Percentiles rank a stretch among this genome's conserved stretches.
These are phyloP conservation scores for Spondyliosoma cantharus DNA, from an alignment of 2,797 vertebrate species.

Conservation along the genomic window DNA sequence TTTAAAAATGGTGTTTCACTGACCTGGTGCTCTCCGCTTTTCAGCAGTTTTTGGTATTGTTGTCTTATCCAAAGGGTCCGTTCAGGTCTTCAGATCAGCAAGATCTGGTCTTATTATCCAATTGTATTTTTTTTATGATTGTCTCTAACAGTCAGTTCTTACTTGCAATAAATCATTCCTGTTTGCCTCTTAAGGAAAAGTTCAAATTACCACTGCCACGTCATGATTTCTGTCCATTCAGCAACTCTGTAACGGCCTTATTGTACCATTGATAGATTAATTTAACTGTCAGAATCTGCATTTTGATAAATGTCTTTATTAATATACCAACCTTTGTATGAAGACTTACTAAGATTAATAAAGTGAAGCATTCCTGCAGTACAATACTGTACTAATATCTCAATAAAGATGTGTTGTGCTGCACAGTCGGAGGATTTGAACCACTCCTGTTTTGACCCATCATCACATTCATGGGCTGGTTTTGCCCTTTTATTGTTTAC, in stretches of 20 bases:
- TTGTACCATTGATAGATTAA: constrained; percentile 50
- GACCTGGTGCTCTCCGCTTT: constrained; percentile 73
- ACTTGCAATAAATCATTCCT: constrained; percentile 71
- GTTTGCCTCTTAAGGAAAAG: constrained; percentile 50
- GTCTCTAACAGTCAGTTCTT: constrained; percentile 56
- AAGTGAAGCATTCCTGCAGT: constrained; percentile 71
- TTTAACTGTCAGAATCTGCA: constrained; percentile 66
- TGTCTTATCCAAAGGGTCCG: constrained; percentile 67
- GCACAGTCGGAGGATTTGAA: constrained; percentile 31
- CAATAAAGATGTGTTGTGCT: constrained; percentile 62
- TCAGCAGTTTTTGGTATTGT: constrained; percentile 50
- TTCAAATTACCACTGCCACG: constrained; percentile 53
- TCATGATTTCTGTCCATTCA: constrained; percentile 56
- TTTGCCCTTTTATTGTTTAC: constrained; percentile 12
- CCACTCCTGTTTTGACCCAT: constrained; percentile 1
- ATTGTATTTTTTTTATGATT: constrained; percentile 59
- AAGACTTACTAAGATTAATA: constrained; percentile 67
- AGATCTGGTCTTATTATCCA: constrained; percentile 53
- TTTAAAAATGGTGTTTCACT: constrained; percentile 57
- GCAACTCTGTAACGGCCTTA: constrained; percentile 66
- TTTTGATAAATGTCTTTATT: constrained; percentile 75
- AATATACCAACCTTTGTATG: constrained; percentile 69
- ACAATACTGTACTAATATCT: constrained; percentile 51
- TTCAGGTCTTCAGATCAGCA: constrained; percentile 66
- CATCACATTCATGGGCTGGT: neutral